Evolutionary conservation across 2,113 vertebrate genomes (phyloP).

Genomic region (Pelobates fuscus): DNA sequence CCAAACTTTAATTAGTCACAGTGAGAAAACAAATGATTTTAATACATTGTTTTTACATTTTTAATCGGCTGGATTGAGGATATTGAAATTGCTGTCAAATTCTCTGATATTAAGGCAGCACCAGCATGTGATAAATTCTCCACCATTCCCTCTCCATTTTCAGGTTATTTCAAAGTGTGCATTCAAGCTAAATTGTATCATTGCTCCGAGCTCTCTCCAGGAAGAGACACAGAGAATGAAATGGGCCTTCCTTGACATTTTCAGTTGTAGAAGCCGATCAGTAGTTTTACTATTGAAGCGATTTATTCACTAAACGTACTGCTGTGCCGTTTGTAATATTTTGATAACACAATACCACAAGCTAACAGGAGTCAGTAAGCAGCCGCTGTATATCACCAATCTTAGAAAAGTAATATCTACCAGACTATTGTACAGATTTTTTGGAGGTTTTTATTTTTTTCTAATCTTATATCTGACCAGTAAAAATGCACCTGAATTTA

Average conservation of each 20-base stretch:
- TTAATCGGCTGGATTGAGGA: too few relatives aligned
- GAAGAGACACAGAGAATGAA: not conserved
- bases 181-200: not conserved
- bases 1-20: too few relatives aligned
- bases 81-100: not conserved
- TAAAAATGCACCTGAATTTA: too few relatives aligned
- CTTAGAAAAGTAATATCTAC: too few relatives aligned
- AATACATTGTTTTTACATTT: too few relatives aligned
- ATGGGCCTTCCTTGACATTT: not conserved
- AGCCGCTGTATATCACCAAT: too few relatives aligned
- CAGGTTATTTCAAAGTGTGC: not conserved
- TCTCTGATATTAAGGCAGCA: not conserved
- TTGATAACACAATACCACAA: not conserved
- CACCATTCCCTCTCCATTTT: not conserved
- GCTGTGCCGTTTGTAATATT: slow-evolving; percentile 11
- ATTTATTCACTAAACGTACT: slow-evolving; percentile 13
- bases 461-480: too few relatives aligned
- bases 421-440: too few relatives aligned
- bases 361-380: not conserved
- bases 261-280: not conserved
- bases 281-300: not conserved
- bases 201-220: not conserved
- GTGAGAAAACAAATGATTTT: too few relatives aligned
- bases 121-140: not conserved
- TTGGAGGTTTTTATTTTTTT: too few relatives aligned